Base-by-base conservation (phyloP, 2,888 invertebrate genomes). In the Bimastos eiseni region DNA sequence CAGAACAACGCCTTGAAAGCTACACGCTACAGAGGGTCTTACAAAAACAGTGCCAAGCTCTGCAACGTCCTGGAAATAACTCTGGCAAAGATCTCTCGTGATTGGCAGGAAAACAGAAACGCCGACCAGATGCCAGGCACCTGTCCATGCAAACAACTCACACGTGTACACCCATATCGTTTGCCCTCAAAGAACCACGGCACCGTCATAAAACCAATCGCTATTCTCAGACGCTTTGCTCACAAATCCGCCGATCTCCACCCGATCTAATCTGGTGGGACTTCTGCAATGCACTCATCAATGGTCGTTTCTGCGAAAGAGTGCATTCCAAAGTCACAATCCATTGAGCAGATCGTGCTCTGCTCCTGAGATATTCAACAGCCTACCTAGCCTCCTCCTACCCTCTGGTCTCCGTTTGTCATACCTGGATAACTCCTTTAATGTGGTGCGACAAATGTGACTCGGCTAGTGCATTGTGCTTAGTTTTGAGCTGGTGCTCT, bases 81-180 rank as follows among this genome's bases (percentile, higher is more conserved):
- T 70, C 70, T 8, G n/a, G 70, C 30, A 70, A n/a, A n/a, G 70
- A 70, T 70, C 13, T 30, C 70, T 70, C 0, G 30, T 70, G 70
- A 70, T 70, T 70, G 70, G n/a, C 70, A 70, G 70, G 70, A n/a
- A 70, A 70, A 70, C 70, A 70, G 11, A n/a, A 70, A 30, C n/a
- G 30, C n/a, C 2, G 30, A n/a, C 30, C 70, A 70, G 70, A 70
- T 70, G 70, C 11, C 30, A n/a, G 1, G n/a, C 70, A 70, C 70
- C 70, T 70, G 70, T 70, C 70, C 70, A 30, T 70, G n/a, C 70
- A 70, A 70, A 70, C 70, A 70, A n/a, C 70, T 70, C 70, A n/a
- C 70, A 70, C 11, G n/a, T n/a, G 70, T 41, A 15, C 11, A 70
- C 70, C 30, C 30, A 70, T n/a, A 70, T n/a, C 30, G 17, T 70